Conservation (phyloP, 1,140 invertebrate genomes). For the Zaprionus vittiger region DNA sequence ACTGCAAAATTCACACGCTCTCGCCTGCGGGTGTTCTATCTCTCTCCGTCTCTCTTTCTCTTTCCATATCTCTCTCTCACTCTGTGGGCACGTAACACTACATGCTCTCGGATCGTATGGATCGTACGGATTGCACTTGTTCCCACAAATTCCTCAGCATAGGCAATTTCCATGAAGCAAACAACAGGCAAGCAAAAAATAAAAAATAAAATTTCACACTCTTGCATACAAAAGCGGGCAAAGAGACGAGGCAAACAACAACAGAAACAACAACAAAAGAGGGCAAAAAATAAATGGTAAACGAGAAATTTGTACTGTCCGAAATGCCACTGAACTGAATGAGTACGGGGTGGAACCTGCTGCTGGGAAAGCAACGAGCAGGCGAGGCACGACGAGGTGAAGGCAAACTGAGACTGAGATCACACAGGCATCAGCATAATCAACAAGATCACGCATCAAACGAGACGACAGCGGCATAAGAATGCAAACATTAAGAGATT, state of each 20-base stretch:
- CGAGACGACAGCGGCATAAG: conserved; percentile 80
- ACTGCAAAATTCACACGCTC: conserved; percentile 71
- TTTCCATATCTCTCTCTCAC: conserved; percentile 25
- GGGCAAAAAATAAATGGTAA: conserved; percentile 36
- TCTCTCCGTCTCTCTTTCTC: conserved; percentile 20
- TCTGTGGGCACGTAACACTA: conserved; percentile 60
- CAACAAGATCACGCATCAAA: conserved; percentile 83
- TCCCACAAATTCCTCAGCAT: conserved; percentile 78
- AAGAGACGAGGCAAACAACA: conserved; percentile 23
- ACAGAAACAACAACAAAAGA: conserved; percentile 15
- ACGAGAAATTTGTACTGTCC: conserved; percentile 55
- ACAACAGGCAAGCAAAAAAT: conserved; percentile 38
- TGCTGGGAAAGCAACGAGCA: conserved; percentile 39
- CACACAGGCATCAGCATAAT: conserved; percentile 72
- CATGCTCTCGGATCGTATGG: conserved; percentile 30
- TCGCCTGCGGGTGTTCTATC: conserved; percentile 61
- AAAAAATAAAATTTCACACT: conserved; percentile 73
- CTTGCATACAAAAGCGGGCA: conserved; percentile 52
- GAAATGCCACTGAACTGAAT: conserved; percentile 54
- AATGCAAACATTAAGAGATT: conserved; percentile 83
- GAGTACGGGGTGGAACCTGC: conserved; percentile 40
- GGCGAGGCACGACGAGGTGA: neutral
- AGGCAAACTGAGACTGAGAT: conserved; percentile 33
- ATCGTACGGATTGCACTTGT: conserved; percentile 63
- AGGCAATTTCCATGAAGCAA: conserved; percentile 79